These are phyloP conservation scores for Sebastes steindachneri DNA, from an alignment of 2,797 vertebrate genomes.

Conservation along the genomic window DNA sequence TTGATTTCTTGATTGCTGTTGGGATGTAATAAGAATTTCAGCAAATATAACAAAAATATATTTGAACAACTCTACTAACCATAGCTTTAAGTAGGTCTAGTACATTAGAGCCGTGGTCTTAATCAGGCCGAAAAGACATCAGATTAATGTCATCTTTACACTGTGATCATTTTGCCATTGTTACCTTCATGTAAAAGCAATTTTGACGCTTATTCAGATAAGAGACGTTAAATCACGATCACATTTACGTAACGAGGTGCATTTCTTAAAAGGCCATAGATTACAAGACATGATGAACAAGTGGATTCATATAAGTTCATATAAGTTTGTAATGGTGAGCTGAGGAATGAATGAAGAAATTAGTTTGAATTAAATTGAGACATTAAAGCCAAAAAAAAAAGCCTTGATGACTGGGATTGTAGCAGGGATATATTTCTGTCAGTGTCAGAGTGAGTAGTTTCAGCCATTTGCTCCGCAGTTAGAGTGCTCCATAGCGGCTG, in stretches of 20 bases:
- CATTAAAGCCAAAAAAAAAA: background rate
- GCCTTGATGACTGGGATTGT: conserved; percentile 14
- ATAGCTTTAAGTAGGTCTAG: background rate
- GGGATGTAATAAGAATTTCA: no score
- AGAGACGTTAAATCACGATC: background rate
- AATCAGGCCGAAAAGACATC: background rate
- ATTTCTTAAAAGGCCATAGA: background rate
- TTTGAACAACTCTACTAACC: no score
- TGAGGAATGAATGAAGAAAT: conserved; percentile 15
- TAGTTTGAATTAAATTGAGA: background rate
- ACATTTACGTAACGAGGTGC: background rate
- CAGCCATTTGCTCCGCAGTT: conserved; percentile 58
- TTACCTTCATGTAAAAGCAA: background rate
- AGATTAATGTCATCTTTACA: background rate
- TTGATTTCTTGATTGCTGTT: no score
- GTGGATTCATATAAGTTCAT: background rate
- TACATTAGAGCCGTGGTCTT: background rate
- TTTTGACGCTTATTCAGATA: background rate
- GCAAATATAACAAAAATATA: no score
- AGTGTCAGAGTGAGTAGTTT: conserved; percentile 55
- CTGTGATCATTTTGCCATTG: background rate
- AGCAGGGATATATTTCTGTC: conserved; percentile 57
- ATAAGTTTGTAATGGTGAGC: background rate
- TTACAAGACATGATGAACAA: background rate
- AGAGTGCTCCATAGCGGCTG: conserved; percentile 58